Evolutionary conservation across 2,113 vertebrate genomes (phyloP), one percentile per base, ranked within the genome.

Genomic region (Chelonoidis abingdonii): DNA sequence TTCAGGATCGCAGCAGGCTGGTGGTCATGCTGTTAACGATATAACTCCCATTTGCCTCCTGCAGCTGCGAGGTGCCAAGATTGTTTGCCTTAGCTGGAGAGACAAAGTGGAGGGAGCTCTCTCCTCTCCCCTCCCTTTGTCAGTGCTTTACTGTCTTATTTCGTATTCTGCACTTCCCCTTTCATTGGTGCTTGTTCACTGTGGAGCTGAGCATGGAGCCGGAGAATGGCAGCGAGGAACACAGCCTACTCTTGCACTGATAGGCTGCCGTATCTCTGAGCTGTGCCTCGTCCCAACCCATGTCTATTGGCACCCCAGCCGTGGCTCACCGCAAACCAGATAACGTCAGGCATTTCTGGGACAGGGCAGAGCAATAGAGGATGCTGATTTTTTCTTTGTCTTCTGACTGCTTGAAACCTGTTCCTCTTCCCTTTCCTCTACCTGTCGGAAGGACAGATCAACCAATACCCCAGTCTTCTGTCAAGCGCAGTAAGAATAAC

Each of bases 151-250:
- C 95, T 93, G 94, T 95, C 89, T 89, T 75, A 93, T 84, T 88
- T 96, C 41, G 1, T 91, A 83, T 94, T 95, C 80, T 90, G 86
- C 86, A 93, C 90, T 93, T 97, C 86, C 65, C 27, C 87, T 97
- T 93, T 92, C 95, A 93, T 86, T 53, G n/a, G 92, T 92, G 84
- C 93, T 95, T 96, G 90, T 97, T 96, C 95, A 92, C 95, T 97
- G 93, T 92, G 92, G 96, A 89, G 88, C 91, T 96, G 96, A 93
- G 97, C 95, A 97, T 89, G 95, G 96, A 97, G 89, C 95, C 96
- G 93, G 97, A 95, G 97, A 97, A 96, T 97, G 89, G 88, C 94
- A 96, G 96, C 93, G 94, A 93, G 89, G 94, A 95, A 95, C 91
- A 95, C 65, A 10, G 91, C 86, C 92, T 95, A 94, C 92, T 97